These are phyloP conservation scores for Sinocyclocheilus anophthalmus DNA, from an alignment of 2,113 vertebrate species.

Conservation along the genomic window DNA sequence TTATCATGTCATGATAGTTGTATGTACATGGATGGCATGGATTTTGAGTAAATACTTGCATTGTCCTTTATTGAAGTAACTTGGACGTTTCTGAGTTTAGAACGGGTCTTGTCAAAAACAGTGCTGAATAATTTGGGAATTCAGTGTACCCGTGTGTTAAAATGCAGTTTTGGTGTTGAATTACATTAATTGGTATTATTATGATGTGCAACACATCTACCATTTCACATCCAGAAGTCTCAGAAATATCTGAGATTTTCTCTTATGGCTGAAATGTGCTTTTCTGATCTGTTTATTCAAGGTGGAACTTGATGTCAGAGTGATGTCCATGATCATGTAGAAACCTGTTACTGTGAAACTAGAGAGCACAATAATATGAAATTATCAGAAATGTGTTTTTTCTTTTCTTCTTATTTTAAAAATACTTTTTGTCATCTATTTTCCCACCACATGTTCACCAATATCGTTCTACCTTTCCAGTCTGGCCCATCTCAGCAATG, in stretches of 20 bases:
- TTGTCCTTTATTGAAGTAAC: background rate
- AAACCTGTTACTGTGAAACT: slow-evolving; percentile 44
- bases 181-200: slow-evolving; percentile 10
- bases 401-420: background rate
- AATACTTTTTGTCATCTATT: background rate
- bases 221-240: slow-evolving; percentile 9
- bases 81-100: background rate
- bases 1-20: background rate
- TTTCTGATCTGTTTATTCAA: slow-evolving; percentile 22
- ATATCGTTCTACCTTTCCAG: background rate
- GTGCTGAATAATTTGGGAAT: background rate
- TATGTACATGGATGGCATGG: background rate
- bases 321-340: background rate
- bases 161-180: slow-evolving; percentile 5
- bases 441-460: background rate
- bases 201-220: slow-evolving; percentile 22
- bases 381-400: background rate
- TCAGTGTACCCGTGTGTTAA: background rate
- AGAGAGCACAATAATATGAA: slow-evolving; percentile 41
- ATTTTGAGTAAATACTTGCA: background rate
- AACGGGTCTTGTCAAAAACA: background rate
- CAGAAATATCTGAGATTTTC: background rate
- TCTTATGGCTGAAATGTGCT: slow-evolving; percentile 3
- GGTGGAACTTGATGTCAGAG: slow-evolving; percentile 3
- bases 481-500: background rate